phyloP scores from a whole-genome alignment of 2,113 vertebrate genomes.

The Spea multiplicata region DNA sequence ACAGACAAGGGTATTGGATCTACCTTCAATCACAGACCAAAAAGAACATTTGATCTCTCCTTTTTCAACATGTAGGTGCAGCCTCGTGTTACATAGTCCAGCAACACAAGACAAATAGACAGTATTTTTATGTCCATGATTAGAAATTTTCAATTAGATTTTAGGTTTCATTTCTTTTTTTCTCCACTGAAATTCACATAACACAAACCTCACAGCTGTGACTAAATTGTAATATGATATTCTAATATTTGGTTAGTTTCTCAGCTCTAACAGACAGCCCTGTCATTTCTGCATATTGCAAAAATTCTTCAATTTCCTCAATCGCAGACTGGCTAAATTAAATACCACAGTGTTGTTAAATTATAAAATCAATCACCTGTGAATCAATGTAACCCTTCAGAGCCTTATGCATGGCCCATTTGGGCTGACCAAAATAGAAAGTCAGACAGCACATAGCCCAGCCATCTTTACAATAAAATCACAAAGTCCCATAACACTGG shows the following conservation, averaged over 20 bases:
- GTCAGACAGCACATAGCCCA: no score
- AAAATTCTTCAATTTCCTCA: slow-evolving; percentile 41
- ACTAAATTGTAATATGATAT: slow-evolving; percentile 34
- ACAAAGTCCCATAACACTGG: no score
- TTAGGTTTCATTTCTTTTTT: neutral
- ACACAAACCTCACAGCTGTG: neutral
- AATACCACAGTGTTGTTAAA: slow-evolving; percentile 29
- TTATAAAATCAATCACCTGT: slow-evolving; percentile 19
- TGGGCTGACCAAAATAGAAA: no score
- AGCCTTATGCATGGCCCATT: neutral
- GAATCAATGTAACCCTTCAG: slow-evolving; percentile 14
- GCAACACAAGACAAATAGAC: no score
- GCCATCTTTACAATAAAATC: no score
- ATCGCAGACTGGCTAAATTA: slow-evolving; percentile 39
- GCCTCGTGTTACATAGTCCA: no score
- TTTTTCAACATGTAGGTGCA: no score
- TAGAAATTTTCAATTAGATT: neutral
- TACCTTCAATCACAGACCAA: no score
- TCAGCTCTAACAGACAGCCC: slow-evolving; percentile 3
- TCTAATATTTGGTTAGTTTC: slow-evolving; percentile 26
- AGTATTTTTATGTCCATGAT: neutral
- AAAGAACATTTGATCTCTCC: no score
- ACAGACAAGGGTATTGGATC: no score
- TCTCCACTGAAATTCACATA: neutral
- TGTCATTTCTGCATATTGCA: slow-evolving; percentile 32